phyloP scores from a whole-genome alignment of 2,113 vertebrate genomes.

The Pyrgilauda ruficollis region DNA sequence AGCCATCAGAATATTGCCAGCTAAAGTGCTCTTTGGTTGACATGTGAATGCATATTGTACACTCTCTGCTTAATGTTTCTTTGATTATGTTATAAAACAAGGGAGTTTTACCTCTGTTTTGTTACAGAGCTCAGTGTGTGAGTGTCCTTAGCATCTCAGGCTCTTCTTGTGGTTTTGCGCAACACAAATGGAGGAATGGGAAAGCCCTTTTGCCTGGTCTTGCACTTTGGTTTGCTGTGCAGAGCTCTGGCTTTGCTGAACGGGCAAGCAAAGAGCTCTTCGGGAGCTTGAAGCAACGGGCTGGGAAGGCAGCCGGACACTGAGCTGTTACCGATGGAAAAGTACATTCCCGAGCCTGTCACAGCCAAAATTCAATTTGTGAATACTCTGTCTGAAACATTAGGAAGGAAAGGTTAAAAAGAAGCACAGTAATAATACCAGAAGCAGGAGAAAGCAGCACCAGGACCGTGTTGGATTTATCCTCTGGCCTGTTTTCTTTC shows the following conservation, averaged over 20 bases:
- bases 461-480: background rate
- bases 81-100: background rate
- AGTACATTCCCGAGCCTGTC: background rate
- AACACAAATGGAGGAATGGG: background rate
- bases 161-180: background rate
- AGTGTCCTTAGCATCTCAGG: background rate
- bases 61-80: background rate
- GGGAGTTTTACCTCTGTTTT: background rate
- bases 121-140: background rate
- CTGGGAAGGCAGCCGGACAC: background rate
- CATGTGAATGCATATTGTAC: background rate
- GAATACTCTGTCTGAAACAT: background rate
- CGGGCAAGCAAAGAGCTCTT: background rate
- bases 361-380: background rate
- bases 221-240: background rate
- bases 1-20: background rate
- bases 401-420: slow-evolving; percentile 13
- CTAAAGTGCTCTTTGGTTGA: background rate
- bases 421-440: background rate
- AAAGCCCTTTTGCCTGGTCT: background rate
- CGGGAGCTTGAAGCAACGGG: background rate
- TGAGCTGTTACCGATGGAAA: slow-evolving; percentile 9
- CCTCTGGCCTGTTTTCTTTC: background rate
- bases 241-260: background rate
- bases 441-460: background rate